A percentile compares a stretch with the other conserved stretches of the same genome.
phyloP scores from a whole-genome alignment of 2,113 vertebrate genomes.

The Saccopteryx leptura region DNA sequence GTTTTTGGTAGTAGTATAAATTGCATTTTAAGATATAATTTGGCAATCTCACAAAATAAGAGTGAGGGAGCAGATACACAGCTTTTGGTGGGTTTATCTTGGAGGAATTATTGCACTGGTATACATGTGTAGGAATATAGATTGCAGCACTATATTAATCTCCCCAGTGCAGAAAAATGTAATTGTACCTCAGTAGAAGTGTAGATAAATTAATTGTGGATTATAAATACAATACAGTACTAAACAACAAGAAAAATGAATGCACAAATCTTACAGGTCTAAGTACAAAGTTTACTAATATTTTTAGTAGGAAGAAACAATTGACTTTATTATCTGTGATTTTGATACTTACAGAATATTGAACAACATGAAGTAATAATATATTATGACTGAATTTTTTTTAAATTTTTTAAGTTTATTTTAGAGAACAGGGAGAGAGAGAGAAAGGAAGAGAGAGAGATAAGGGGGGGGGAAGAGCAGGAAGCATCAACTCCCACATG shows the following conservation, averaged over 20 bases:
- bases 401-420: neutral
- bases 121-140: neutral
- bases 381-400: neutral
- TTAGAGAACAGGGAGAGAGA: too few species aligned
- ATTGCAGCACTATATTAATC: neutral
- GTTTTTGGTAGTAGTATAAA: neutral
- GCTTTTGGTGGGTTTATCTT: neutral
- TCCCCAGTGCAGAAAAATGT: neutral
- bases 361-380: neutral
- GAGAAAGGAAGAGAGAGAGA: too few species aligned
- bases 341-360: neutral
- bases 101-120: neutral
- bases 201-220: neutral
- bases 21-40: neutral
- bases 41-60: neutral
- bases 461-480: too few species aligned
- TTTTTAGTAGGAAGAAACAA: neutral
- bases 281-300: neutral
- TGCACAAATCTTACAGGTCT: neutral
- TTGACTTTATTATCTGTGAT: neutral
- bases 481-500: too few species aligned
- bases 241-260: neutral
- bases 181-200: neutral
- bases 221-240: neutral
- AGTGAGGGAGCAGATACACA: neutral